A percentile compares a stretch with the other conserved stretches of the same genome.
Conservation (phyloP, 2,888 invertebrate species). For the Lithosia quadra region DNA sequence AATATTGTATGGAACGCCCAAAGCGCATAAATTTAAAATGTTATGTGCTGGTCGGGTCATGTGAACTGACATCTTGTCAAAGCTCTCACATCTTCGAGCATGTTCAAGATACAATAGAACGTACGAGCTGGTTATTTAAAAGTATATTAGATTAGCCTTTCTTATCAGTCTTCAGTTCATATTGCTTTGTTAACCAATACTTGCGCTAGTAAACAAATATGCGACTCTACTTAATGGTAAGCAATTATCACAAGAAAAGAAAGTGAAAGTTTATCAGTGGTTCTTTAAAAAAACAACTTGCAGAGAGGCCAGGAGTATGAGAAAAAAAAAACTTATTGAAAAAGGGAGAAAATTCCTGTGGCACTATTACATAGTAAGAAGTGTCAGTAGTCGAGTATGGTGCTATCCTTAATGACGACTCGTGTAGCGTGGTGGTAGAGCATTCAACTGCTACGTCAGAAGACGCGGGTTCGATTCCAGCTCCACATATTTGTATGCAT, state of each 20-base stretch:
- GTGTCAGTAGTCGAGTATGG: neutral
- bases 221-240: neutral
- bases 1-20: conserved; percentile 62
- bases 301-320: neutral
- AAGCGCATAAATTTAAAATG: conserved; percentile 61
- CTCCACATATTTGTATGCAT: too few species aligned
- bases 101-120: conserved; percentile 12
- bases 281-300: too few species aligned
- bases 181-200: neutral
- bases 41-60: conserved; percentile 61
- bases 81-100: conserved; percentile 39
- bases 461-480: too few species aligned
- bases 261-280: too few species aligned
- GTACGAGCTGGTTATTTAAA: neutral
- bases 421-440: neutral
- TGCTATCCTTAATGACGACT: neutral
- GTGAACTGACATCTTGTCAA: conserved; percentile 51
- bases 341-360: neutral
- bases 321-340: neutral
- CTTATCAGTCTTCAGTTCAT: neutral
- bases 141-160: neutral
- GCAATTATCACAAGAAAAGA: neutral
- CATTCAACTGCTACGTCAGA: too few species aligned
- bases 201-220: neutral
- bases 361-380: neutral